Conservation (phyloP, 2,888 invertebrate species). For the Troilus luridus region DNA sequence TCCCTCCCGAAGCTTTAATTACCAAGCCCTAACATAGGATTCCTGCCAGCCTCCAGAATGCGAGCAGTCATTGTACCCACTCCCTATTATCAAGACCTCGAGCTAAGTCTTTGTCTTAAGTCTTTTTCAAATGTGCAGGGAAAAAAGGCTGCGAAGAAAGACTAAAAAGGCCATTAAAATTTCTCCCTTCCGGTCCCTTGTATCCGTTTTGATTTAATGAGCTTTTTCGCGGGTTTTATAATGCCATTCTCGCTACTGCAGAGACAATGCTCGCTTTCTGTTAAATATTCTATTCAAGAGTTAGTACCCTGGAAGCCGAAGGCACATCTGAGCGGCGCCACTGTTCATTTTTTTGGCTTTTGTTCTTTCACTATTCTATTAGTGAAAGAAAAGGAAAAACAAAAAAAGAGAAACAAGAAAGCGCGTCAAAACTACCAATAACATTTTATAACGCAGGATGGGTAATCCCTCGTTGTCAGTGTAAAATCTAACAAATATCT, state of each 20-base stretch:
- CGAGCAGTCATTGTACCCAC: slow-evolving; percentile 22
- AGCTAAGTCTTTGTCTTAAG: slow-evolving; percentile 19
- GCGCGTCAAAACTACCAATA: no score
- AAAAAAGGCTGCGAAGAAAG: slow-evolving; percentile 7
- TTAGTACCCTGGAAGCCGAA: neutral
- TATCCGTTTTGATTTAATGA: slow-evolving; percentile 57
- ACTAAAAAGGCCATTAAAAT: slow-evolving; percentile 53
- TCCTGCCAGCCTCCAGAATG: slow-evolving; percentile 27
- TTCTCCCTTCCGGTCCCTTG: slow-evolving; percentile 50
- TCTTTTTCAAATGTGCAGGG: slow-evolving; percentile 36
- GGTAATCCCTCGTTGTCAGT: no score
- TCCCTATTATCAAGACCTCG: slow-evolving; percentile 10
- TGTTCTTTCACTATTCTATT: neutral
- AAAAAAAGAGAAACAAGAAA: no score
- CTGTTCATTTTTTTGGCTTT: neutral
- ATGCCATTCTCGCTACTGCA: slow-evolving; percentile 36
- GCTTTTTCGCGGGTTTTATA: slow-evolving; percentile 52
- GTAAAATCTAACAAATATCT: no score
- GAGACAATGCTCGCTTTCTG: slow-evolving; percentile 20
- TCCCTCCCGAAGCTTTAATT: neutral
- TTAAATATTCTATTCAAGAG: slow-evolving; percentile 14
- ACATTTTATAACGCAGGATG: no score
- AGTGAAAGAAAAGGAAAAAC: neutral
- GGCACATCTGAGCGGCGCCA: neutral
- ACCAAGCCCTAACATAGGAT: neutral